Percentiles rank a stretch among this genome's conserved stretches.
Evolutionary conservation across 2,888 invertebrate genomes (phyloP).

Genomic region (Frankliniella intonsa): DNA sequence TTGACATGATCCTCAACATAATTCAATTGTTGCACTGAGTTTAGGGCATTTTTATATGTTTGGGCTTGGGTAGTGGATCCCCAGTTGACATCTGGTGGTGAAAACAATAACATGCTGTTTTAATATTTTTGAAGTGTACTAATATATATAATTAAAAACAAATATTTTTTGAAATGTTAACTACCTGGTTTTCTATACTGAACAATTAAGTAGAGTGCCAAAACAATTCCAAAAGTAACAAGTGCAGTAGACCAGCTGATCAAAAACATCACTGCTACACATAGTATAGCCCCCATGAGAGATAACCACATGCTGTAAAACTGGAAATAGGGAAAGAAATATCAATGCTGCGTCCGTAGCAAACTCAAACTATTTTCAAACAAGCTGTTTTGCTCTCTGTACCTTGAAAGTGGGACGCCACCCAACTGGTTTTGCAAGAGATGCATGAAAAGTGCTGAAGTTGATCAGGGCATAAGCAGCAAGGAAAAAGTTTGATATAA

Average conservation of each 20-base stretch:
- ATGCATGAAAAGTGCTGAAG: constrained; percentile 92
- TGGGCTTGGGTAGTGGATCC: constrained; percentile 60
- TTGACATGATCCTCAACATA: constrained; percentile 93
- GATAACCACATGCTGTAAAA: constrained; percentile 92
- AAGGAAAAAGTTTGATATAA: constrained; percentile 91
- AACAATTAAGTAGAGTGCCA: constrained; percentile 86
- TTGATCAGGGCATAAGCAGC: constrained; percentile 91
- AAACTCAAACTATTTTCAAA: constrained; percentile 2
- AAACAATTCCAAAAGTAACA: constrained; percentile 82
- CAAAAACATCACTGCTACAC: constrained; percentile 87
- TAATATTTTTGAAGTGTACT: no score
- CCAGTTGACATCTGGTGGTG: constrained; percentile 55
- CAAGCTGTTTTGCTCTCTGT: constrained; percentile 37
- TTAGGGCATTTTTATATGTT: constrained; percentile 55
- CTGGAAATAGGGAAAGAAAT: constrained; percentile 50
- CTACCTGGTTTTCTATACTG: constrained; percentile 87
- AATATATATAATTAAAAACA: neutral
- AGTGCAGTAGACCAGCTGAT: constrained; percentile 91
- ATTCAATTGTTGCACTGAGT: constrained; percentile 57
- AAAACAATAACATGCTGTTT: neutral
- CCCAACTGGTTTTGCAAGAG: constrained; percentile 79
- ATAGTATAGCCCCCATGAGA: constrained; percentile 73
- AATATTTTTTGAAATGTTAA: constrained; percentile 32
- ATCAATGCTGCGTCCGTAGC: neutral
- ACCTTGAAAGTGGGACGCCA: constrained; percentile 88